These are phyloP conservation scores for Ormyrus nitidulus DNA, from an alignment of 2,888 invertebrate species.

Conservation along the genomic window DNA sequence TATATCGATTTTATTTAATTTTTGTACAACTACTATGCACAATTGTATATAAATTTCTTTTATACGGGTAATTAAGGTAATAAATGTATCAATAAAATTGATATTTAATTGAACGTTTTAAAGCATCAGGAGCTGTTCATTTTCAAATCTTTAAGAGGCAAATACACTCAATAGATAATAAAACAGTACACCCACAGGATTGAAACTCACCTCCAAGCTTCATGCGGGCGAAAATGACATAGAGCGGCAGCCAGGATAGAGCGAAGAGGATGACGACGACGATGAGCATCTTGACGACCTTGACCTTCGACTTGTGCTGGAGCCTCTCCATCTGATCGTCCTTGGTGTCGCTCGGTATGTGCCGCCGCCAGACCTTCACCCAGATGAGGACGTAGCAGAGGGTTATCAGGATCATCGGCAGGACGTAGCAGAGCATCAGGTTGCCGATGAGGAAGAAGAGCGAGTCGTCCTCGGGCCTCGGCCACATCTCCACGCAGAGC, in stretches of 20 bases:
- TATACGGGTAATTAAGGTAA: too few relatives aligned
- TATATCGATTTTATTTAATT: too few relatives aligned
- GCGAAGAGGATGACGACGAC: conserved; percentile 95
- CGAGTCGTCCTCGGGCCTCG: conserved; percentile 87
- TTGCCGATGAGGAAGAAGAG: conserved; percentile 93
- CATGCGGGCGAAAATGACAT: conserved; percentile 91
- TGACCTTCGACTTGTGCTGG: conserved; percentile 95
- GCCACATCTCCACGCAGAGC: conserved; percentile 91
- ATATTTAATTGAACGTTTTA: too few relatives aligned
- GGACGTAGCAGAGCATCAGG: conserved; percentile 91
- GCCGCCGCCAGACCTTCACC: conserved; percentile 91
- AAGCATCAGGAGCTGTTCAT: too few relatives aligned
- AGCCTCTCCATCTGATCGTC: conserved; percentile 94
- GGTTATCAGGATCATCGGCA: conserved; percentile 93
- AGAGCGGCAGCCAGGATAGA: conserved; percentile 94
- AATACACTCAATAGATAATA: not conserved
- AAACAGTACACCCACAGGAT: not conserved
- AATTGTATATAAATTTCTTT: too few relatives aligned
- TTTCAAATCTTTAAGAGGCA: too few relatives aligned
- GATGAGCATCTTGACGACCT: conserved; percentile 95
- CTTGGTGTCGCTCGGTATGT: conserved; percentile 93
- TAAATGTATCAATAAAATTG: too few relatives aligned
- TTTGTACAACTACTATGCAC: too few relatives aligned
- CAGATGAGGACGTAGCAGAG: conserved; percentile 95
- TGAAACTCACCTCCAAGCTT: conserved; percentile 81